Base-by-base conservation (phyloP, 2,888 invertebrate species). In the Stenolophus ochropezus region DNA sequence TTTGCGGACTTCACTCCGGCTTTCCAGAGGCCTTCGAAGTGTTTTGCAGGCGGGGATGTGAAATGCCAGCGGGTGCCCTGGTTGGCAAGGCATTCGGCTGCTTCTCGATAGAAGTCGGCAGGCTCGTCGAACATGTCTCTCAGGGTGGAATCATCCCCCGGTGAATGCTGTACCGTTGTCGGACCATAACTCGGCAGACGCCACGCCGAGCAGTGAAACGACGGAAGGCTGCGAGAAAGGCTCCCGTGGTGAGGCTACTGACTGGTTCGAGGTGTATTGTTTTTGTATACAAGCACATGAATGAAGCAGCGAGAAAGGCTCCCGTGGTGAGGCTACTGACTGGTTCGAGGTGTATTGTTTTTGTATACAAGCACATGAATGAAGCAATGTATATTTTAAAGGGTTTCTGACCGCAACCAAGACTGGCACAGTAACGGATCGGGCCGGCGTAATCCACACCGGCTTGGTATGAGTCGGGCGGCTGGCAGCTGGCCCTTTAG, bases 61-160 rank as follows among this genome's bases (percentile, higher is more conserved):
- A 81, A 81, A 11, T 47, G 20, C 73, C 61, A 20, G 65, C 69
- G 47, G n/a, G 53, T 82, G 2, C 71, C 71, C 1, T 16, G 14
- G 5, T 6, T 4, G 11, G 42, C 61, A 14, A 77, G 4, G 8
- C 0, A 5, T 79, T 20, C 23, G 53, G 61, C 0, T 21, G 14
- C 0, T 49, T 25, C 69, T 18, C 81, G 65, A n/a, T 84, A 75
- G 73, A 87, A 87, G 56, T 84, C 87, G 4, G 84, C 85, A 1
- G 86, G 86, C 49, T 85, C 85, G 69, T 87, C 86, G 56, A 84
- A 84, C 56, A n/a, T n/a, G n/a, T n/a, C n/a, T n/a, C n/a, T n/a
- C n/a, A n/a, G n/a, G n/a, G n/a, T n/a, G n/a, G n/a, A n/a, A n/a
- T n/a, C n/a, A n/a, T n/a, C n/a, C n/a, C n/a, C n/a, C n/a, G n/a